These are phyloP conservation scores for Sebastes taczanowskii DNA, from an alignment of 2,797 vertebrate species.

Conservation along the genomic window DNA sequence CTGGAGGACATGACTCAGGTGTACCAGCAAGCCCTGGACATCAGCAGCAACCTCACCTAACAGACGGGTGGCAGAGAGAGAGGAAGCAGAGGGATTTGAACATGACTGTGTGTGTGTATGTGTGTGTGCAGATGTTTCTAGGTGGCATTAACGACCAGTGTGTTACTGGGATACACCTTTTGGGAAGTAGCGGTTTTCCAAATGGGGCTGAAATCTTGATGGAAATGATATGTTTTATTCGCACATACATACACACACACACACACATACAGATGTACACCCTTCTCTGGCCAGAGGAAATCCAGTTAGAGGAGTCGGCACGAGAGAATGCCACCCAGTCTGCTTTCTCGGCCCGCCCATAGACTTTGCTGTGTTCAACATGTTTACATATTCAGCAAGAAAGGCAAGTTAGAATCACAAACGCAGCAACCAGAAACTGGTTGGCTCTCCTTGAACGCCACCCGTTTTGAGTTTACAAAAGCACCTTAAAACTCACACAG, in stretches of 20 bases:
- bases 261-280: constrained; percentile 12
- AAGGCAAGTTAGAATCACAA: constrained; percentile 82
- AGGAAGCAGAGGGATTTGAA: constrained; percentile 41
- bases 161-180: constrained; percentile 81
- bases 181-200: constrained; percentile 57
- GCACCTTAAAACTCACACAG: constrained; percentile 86
- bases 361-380: constrained; percentile 81
- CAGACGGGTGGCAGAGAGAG: constrained; percentile 48
- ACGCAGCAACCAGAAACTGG: constrained; percentile 72
- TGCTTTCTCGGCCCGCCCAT: constrained; percentile 63
- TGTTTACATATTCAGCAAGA: constrained; percentile 87
- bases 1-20: constrained; percentile 99
- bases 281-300: constrained; percentile 64
- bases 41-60: constrained; percentile 96
- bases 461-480: constrained; percentile 80
- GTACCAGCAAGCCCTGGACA: constrained; percentile 99
- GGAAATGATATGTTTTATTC: constrained; percentile 52
- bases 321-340: constrained; percentile 69
- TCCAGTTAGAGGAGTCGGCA: constrained; percentile 54
- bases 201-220: constrained; percentile 56
- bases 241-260: constrained; percentile 38
- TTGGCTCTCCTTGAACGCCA: constrained; percentile 62
- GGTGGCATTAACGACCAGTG: constrained; percentile 83
- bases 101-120: constrained; percentile 29
- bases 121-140: constrained; percentile 49